Percentiles rank a stretch among this genome's conserved stretches.
These are phyloP conservation scores for Nibea coibor DNA, from an alignment of 2,113 vertebrate species.

Conservation along the genomic window DNA sequence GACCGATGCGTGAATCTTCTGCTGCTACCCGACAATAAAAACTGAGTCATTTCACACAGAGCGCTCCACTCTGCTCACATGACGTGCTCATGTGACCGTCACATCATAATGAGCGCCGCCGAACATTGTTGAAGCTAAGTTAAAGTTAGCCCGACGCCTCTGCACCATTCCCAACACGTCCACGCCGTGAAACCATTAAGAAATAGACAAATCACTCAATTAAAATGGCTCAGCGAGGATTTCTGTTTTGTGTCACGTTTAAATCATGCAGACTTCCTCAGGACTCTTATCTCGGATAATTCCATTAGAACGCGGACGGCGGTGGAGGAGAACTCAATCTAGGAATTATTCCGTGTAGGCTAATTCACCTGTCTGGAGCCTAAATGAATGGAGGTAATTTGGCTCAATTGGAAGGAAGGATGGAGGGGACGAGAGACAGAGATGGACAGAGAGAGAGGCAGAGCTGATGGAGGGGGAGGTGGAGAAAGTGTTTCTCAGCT, in stretches of 20 bases:
- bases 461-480: conserved; percentile 64
- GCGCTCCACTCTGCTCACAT: background rate
- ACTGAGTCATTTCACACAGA: background rate
- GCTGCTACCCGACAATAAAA: background rate
- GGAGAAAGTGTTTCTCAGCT: conserved; percentile 34
- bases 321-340: conserved; percentile 84
- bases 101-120: background rate
- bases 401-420: conserved; percentile 82
- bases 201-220: conserved; percentile 94
- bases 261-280: conserved; percentile 86
- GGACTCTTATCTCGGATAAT: conserved; percentile 76
- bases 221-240: conserved; percentile 83
- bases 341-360: conserved; percentile 88
- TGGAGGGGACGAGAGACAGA: background rate
- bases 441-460: background rate
- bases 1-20: background rate
- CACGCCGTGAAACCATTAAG: conserved; percentile 84
- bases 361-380: conserved; percentile 89
- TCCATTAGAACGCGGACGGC: conserved; percentile 83
- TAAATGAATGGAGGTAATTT: conserved; percentile 94
- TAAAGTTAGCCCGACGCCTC: conserved; percentile 82
- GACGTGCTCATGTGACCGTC: background rate
- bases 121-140: background rate
- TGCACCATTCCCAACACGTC: conserved; percentile 89
- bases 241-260: conserved; percentile 86